A percentile compares a stretch with the other conserved stretches of the same genome.
These are phyloP conservation scores for Chaetodon trifasciatus DNA, from an alignment of 2,797 vertebrate genomes.

Conservation along the genomic window DNA sequence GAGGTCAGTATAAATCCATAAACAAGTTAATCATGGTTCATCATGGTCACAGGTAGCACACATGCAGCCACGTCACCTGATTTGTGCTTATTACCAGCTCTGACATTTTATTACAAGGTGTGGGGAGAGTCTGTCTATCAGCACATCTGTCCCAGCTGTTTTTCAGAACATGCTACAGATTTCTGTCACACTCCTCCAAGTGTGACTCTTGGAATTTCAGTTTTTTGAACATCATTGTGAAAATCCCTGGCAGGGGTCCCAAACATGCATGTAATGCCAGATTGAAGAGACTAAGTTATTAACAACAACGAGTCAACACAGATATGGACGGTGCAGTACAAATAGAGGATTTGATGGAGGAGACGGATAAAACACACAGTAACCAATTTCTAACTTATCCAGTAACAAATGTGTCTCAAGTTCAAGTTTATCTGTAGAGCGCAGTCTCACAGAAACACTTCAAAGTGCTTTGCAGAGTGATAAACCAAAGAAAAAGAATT, in stretches of 20 bases:
- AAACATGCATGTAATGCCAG: background rate
- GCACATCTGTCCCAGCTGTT: background rate
- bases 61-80: background rate
- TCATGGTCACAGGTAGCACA: background rate
- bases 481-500: constrained; percentile 6
- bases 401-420: background rate
- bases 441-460: background rate
- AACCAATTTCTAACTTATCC: background rate
- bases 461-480: background rate
- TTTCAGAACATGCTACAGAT: background rate
- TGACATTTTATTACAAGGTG: background rate
- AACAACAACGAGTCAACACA: background rate
- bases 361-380: constrained; percentile 1
- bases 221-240: background rate
- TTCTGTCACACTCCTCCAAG: background rate
- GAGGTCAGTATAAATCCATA: background rate
- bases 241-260: background rate
- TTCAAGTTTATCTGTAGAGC: background rate
- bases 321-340: background rate
- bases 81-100: background rate
- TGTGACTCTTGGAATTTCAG: background rate
- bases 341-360: constrained; percentile 1
- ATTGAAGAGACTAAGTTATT: background rate
- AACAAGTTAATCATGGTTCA: too few relatives aligned
- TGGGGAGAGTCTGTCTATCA: background rate